phyloP scores from a whole-genome alignment of 92 coral and sea anemone genomes.

The Pocillopora meandrina region DNA sequence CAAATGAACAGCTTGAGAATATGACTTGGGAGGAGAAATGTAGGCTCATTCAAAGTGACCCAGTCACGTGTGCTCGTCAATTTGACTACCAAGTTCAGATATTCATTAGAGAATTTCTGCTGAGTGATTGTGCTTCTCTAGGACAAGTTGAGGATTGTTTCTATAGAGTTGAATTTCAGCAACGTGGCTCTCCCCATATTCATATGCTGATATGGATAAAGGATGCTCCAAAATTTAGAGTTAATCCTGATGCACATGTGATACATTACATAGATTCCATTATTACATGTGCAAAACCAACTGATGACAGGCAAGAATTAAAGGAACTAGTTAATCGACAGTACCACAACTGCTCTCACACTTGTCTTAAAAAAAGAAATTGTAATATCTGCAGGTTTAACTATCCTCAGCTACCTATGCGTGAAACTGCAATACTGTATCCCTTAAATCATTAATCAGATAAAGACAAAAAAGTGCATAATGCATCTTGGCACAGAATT shows the following conservation, averaged over 20 bases:
- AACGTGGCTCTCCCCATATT: slow-evolving; percentile 55
- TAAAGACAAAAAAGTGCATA: slow-evolving; percentile 19
- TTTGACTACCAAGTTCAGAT: slow-evolving; percentile 51
- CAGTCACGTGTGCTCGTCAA: slow-evolving; percentile 60
- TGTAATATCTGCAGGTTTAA: slow-evolving; percentile 54
- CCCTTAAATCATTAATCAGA: slow-evolving; percentile 51
- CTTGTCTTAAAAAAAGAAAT: slow-evolving; percentile 45
- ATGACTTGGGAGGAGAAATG: slow-evolving; percentile 36
- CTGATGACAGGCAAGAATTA: neutral
- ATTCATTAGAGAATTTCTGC: slow-evolving; percentile 38
- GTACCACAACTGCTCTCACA: slow-evolving; percentile 69
- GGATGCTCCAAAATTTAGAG: slow-evolving; percentile 16
- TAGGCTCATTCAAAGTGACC: too few species aligned
- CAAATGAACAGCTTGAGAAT: slow-evolving; percentile 9
- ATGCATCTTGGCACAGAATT: slow-evolving; percentile 52
- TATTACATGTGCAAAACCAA: slow-evolving; percentile 14
- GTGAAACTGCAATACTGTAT: slow-evolving; percentile 49
- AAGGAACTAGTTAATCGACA: slow-evolving; percentile 55
- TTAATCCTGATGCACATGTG: slow-evolving; percentile 10
- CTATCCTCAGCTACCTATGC: slow-evolving; percentile 69
- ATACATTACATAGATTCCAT: neutral
- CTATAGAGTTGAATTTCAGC: slow-evolving; percentile 54
- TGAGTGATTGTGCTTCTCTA: slow-evolving; percentile 15
- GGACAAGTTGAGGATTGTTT: slow-evolving; percentile 14
- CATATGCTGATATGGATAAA: slow-evolving; percentile 22